Conservation (phyloP, 1,140 invertebrate genomes). For the Halesus radiatus region DNA sequence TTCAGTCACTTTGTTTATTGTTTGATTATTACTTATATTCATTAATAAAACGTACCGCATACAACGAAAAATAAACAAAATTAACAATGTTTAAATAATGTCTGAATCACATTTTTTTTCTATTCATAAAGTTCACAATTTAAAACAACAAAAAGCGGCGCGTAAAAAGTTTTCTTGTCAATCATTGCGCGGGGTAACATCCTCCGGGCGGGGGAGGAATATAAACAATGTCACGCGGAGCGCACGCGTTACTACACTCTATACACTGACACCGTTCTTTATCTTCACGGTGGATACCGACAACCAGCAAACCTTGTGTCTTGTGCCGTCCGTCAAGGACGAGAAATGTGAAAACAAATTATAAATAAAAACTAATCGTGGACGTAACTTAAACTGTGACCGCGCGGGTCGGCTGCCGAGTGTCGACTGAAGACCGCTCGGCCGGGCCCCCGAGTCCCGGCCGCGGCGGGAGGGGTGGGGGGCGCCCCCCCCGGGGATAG, state of each 20-base stretch:
- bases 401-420: slow-evolving; percentile 51
- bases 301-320: too few species aligned
- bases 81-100: slow-evolving; percentile 42
- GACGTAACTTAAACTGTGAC: slow-evolving; percentile 34
- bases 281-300: not conserved
- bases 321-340: slow-evolving; percentile 12
- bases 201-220: slow-evolving; percentile 19
- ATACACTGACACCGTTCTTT: not conserved
- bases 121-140: slow-evolving; percentile 32
- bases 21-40: not conserved
- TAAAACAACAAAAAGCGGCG: slow-evolving; percentile 20
- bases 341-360: slow-evolving; percentile 33
- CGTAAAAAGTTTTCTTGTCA: slow-evolving; percentile 32
- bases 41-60: not conserved
- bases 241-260: slow-evolving; percentile 23
- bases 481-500: slow-evolving; percentile 20
- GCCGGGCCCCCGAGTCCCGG: slow-evolving; percentile 35
- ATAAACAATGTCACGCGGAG: slow-evolving; percentile 46
- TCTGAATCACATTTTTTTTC: slow-evolving; percentile 49
- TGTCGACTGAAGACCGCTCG: slow-evolving; percentile 49
- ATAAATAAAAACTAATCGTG: slow-evolving; percentile 21
- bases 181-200: slow-evolving; percentile 27
- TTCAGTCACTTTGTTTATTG: slow-evolving; percentile 17
- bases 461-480: not conserved
- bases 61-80: slow-evolving; percentile 48